Conservation (phyloP, 2,888 invertebrate genomes). For the Antitype chi region DNA sequence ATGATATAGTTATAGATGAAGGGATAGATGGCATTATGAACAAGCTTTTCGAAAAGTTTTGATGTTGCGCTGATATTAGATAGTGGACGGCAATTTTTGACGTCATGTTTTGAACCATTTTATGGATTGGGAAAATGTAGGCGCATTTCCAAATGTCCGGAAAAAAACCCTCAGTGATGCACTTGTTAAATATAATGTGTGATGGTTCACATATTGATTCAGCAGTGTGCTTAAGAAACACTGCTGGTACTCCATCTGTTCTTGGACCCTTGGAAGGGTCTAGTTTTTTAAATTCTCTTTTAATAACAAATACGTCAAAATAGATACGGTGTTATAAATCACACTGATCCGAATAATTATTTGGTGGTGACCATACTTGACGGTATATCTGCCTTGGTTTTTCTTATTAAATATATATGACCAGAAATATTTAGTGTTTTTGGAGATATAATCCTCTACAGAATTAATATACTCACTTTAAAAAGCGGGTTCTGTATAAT, state of each 20-base stretch:
- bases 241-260: neutral
- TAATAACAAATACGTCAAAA: neutral
- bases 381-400: neutral
- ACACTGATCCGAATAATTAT: neutral
- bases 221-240: neutral
- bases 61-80: no score
- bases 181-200: neutral
- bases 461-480: neutral
- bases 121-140: neutral
- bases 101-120: neutral
- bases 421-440: neutral
- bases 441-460: neutral
- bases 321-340: neutral
- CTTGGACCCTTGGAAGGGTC: neutral
- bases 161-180: neutral
- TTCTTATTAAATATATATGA: neutral
- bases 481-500: neutral
- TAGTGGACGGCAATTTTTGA: no score
- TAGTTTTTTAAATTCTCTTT: neutral
- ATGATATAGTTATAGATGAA: slow-evolving; percentile 1
- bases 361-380: neutral
- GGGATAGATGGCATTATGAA: neutral
- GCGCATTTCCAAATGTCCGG: neutral
- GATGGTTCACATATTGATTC: neutral
- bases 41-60: neutral